Base-by-base conservation (phyloP, 2,797 vertebrate genomes). In the Rhabdomys pumilio region DNA sequence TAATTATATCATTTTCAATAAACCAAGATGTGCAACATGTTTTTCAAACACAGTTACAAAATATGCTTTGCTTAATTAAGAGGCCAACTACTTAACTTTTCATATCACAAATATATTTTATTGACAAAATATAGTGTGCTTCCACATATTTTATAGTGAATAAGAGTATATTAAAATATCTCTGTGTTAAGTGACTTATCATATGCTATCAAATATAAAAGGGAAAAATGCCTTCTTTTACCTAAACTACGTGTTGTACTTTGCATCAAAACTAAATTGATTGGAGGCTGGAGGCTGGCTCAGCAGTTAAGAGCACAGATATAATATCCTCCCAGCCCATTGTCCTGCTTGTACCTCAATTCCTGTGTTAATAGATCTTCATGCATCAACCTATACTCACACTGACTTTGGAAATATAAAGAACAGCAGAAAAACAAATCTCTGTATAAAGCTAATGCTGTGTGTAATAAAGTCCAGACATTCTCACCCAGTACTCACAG, bases 271-370 rank as follows among this genome's bases (percentile, higher is more conserved):
- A 89, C 17, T 73, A 6, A 38, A 73, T 11, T 63, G 29, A 41
- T 17, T n/a, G 73, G 38, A 26, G 22, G 12, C 12, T 81, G 6
- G 11, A 59, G 12, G 22, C 59, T 38, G 22, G 3, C 55, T 61
- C 22, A 15, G 6, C n/a, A 59, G 80, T 15, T 59, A 81, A 59
- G 3, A 41, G 55, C n/a, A 59, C 10, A 13, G 72, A 75, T 24
- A 4, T 29, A n/a, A 69, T 72, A 53, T 72, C 50, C 65, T 38
- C 13, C 10, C 59, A 24, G 8, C 13, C 61, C n/a, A 29, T 4
- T 0, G 17, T 41, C 15, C 8, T 0, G 29, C 38, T 41, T n/a
- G 14, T 10, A 14, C 6, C 24, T 80, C 1, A 1, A 41, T 24
- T 84, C 63, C 2, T 3, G 5, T 20, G 53, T 77, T 53, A 61